These are phyloP conservation scores for Gymnosoma rotundatum DNA, from an alignment of 2,888 invertebrate genomes.

Conservation along the genomic window DNA sequence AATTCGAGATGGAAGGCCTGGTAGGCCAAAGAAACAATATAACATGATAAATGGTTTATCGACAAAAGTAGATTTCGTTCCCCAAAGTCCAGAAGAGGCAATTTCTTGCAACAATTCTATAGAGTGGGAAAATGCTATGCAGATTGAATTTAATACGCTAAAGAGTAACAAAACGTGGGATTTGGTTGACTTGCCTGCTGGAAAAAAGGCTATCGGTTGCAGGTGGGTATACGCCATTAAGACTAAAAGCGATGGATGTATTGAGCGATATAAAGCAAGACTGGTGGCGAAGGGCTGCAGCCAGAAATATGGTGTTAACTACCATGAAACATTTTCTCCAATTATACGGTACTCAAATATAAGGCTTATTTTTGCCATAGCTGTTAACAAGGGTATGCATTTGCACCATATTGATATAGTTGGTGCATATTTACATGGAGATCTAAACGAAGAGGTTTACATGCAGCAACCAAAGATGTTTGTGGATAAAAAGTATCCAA, in stretches of 20 bases:
- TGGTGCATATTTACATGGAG: conserved; percentile 34
- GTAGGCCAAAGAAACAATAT: neutral
- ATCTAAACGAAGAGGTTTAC: conserved; percentile 55
- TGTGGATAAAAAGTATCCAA: conserved; percentile 57
- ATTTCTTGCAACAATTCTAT: neutral
- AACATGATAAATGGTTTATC: neutral
- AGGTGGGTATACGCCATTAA: too few relatives aligned
- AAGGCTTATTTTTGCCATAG: conserved; percentile 31
- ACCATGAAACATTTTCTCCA: conserved; percentile 66
- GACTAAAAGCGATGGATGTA: too few relatives aligned
- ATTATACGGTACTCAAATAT: conserved; percentile 71
- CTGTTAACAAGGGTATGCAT: conserved; percentile 9
- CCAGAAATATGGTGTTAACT: neutral
- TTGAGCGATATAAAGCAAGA: too few relatives aligned
- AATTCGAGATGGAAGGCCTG: neutral
- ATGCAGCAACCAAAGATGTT: conserved; percentile 70
- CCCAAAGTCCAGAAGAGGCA: neutral
- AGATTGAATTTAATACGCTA: conserved; percentile 9
- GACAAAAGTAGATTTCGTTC: neutral
- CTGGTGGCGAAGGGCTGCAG: too few relatives aligned
- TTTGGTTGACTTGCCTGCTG: conserved; percentile 15
- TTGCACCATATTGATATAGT: conserved; percentile 27
- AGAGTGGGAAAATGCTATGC: conserved; percentile 51
- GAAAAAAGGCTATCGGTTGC: neutral
- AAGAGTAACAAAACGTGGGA: conserved; percentile 16